Base-by-base conservation (phyloP, 1,140 invertebrate species). In the Brachionus angularis region DNA sequence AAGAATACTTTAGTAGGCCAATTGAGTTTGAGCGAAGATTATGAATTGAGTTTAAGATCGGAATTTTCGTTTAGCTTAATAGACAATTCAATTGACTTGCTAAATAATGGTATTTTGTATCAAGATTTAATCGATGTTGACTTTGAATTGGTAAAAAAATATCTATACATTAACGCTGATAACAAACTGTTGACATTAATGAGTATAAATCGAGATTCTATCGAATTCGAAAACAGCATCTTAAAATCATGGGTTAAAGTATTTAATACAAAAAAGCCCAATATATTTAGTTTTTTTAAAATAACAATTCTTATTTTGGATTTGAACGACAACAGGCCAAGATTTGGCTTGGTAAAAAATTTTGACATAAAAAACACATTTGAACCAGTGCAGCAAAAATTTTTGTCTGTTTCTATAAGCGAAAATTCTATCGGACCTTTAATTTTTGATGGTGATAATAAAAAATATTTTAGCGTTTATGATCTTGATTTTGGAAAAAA, bases 1-100 rank as follows among this genome's bases (percentile, higher is more conserved):
- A 1, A 58, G 53, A 39, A 58, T 58, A 58, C 53, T 39, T 58
- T 58, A 8, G 39, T 58, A 12, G 53, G 53, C 39, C 53, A 36
- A 23, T 21, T 58, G 10, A 39, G 25, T 39, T 58, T 36, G 8
- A 29, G 39, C 8, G 36, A n/a, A 18, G 33, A 10, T 25, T 58
- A 58, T 58, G 53, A 58, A 39, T 23, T 4, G 21, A 33, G 12
- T 25, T 58, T 1, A 31, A 42, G 8, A 18, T 23, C 1, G n/a
- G 23, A n/a, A 14, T 36, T 23, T 2, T 58, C 21, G 27, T 36
- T 4, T 21, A 18, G 2, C 3, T 58, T 36, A 18, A 39, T 4
- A 21, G 18, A 23, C 14, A 5, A 36, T 58, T 18, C 21, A 10
- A 47, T 25, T 18, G 47, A 50, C 25, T 67, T 3, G 12, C n/a